phyloP scores from a whole-genome alignment of 2,888 invertebrate species.

The Pardosa pseudoannulata region DNA sequence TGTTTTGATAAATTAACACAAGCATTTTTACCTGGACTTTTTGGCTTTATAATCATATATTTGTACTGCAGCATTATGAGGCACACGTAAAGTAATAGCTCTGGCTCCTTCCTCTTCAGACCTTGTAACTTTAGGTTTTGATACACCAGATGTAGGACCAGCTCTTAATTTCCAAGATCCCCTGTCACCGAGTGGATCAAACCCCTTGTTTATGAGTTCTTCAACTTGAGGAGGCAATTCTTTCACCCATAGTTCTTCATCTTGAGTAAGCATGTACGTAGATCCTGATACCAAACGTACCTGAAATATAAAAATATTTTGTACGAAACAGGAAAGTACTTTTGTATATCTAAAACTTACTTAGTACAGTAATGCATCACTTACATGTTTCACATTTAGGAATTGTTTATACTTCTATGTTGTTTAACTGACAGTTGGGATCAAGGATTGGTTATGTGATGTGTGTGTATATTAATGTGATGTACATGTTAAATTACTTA shows the following conservation, averaged over 20 bases:
- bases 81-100: conserved; percentile 78
- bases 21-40: conserved; percentile 78
- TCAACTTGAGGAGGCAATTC: conserved; percentile 78
- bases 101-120: conserved; percentile 58
- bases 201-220: conserved; percentile 74
- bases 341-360: not conserved
- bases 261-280: conserved; percentile 80
- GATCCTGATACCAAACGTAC: conserved; percentile 79
- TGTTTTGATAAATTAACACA: too few relatives aligned
- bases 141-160: not conserved
- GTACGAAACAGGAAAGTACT: not conserved
- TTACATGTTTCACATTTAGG: too few relatives aligned
- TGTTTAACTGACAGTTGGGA: too few relatives aligned
- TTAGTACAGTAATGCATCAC: too few relatives aligned
- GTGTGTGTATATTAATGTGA: too few relatives aligned
- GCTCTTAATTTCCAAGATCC: conserved; percentile 73
- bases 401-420: too few relatives aligned
- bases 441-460: too few relatives aligned
- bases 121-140: not conserved
- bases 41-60: conserved; percentile 80
- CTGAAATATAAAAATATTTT: conserved; percentile 74
- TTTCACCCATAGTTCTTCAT: conserved; percentile 76
- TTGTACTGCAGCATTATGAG: conserved; percentile 80
- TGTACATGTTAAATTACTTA: too few relatives aligned
- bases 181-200: conserved; percentile 79